Evolutionary conservation across 2,888 invertebrate genomes (phyloP).

Genomic region (Drosophila cognata): DNA sequence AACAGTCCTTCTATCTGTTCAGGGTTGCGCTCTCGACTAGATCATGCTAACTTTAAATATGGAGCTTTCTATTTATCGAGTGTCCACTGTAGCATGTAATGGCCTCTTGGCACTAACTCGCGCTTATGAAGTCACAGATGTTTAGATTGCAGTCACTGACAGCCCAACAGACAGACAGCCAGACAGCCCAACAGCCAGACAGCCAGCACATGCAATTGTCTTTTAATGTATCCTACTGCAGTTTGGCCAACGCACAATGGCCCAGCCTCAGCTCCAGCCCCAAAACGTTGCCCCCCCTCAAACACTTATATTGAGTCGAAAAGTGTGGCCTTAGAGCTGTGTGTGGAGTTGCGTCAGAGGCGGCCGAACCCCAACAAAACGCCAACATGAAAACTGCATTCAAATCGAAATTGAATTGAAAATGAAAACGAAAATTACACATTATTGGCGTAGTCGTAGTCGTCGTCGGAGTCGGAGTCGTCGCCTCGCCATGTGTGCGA

Average conservation of each 20-base stretch:
- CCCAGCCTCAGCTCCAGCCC: constrained; percentile 40
- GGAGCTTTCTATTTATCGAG: background rate
- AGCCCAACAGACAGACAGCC: constrained; percentile 3
- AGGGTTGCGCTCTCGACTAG: background rate
- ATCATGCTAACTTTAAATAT: background rate
- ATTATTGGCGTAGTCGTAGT: constrained; percentile 58
- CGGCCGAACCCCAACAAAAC: constrained; percentile 63
- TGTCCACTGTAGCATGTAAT: constrained; percentile 35
- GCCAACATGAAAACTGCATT: constrained; percentile 71
- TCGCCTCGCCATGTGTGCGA: constrained; percentile 12
- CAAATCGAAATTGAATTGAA: constrained; percentile 62
- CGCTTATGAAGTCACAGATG: constrained; percentile 51
- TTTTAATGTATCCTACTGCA: constrained; percentile 58
- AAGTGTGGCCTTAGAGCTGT: constrained; percentile 24
- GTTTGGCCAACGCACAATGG: constrained; percentile 67
- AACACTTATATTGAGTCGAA: constrained; percentile 11
- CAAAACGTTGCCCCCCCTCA: constrained; percentile 10
- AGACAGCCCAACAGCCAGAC: background rate
- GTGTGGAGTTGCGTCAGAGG: constrained; percentile 53
- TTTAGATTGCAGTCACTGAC: constrained; percentile 46
- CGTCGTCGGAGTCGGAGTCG: background rate
- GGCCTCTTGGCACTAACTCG: constrained; percentile 25
- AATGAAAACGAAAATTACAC: constrained; percentile 58
- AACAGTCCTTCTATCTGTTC: background rate
- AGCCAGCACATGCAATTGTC: constrained; percentile 56